phyloP scores from a whole-genome alignment of 2,888 invertebrate genomes.

The Microlaimidae sp. region DNA sequence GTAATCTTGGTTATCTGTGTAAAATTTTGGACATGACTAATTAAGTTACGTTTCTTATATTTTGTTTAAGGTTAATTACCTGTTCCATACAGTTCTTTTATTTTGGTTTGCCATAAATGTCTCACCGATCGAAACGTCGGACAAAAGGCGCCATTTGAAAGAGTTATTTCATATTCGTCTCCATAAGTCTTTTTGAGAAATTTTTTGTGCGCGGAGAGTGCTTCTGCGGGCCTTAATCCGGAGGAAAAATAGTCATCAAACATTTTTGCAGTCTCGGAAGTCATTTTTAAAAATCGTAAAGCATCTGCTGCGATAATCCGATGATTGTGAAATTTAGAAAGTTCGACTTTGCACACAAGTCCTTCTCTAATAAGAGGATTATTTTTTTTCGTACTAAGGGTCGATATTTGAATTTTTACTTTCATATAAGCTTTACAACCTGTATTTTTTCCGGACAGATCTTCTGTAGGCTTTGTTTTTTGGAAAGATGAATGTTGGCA shows the following conservation, averaged over 20 bases:
- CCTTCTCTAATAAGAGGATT: background rate
- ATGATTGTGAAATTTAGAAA: background rate
- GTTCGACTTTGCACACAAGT: background rate
- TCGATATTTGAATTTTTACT: no score
- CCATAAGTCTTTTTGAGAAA: background rate
- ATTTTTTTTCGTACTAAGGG: no score
- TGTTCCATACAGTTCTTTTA: no score
- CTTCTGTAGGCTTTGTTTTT: background rate
- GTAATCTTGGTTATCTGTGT: no score
- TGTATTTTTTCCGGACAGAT: background rate
- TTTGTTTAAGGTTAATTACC: no score
- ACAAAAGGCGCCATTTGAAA: no score
- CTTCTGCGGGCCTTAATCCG: background rate
- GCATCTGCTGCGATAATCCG: background rate
- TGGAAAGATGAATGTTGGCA: background rate
- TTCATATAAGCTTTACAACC: background rate
- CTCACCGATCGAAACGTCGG: no score
- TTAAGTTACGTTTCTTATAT: no score
- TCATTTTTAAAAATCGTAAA: background rate
- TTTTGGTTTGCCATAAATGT: no score
- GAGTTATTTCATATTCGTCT: no score
- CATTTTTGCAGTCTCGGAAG: background rate
- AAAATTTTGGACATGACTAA: no score
- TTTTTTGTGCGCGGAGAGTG: background rate
- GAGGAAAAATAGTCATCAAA: background rate